These are phyloP conservation scores for Atherinosoma microstoma DNA, from an alignment of 2,797 vertebrate species.

Conservation along the genomic window DNA sequence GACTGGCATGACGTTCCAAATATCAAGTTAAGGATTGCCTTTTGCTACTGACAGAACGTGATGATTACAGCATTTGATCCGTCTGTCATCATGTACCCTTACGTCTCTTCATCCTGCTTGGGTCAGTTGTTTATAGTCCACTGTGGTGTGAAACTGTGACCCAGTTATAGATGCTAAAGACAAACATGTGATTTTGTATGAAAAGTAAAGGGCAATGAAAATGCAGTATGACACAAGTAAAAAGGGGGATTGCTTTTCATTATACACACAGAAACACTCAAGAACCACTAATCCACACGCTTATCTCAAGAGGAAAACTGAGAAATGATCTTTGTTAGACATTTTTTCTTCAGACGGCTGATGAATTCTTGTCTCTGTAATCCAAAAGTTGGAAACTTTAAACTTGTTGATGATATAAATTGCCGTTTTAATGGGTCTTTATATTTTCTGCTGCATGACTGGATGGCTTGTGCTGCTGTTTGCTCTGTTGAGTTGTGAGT, in stretches of 20 bases:
- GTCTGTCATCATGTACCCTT: constrained; percentile 7
- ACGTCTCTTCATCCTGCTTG: constrained; percentile 1
- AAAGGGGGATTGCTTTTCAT: not conserved
- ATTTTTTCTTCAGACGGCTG: not conserved
- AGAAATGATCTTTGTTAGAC: not conserved
- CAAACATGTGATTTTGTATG: constrained; percentile 3
- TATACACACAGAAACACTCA: not conserved
- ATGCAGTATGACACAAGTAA: not conserved
- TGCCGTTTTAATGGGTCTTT: constrained; percentile 5
- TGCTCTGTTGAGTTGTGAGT: constrained; percentile 31
- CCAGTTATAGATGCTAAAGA: not conserved
- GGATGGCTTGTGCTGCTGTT: constrained; percentile 13
- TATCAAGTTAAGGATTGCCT: constrained; percentile 11
- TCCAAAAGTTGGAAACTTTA: not conserved
- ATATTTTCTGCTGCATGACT: constrained; percentile 4
- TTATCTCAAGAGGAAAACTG: not conserved
- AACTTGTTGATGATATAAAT: not conserved
- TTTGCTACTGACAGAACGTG: constrained; percentile 15
- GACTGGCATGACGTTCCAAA: not conserved
- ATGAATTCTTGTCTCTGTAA: not conserved
- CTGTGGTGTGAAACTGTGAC: not conserved
- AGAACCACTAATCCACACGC: not conserved
- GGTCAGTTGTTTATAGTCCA: not conserved
- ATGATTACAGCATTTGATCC: constrained; percentile 5
- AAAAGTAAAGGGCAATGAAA: not conserved